Base-by-base conservation (phyloP, 2,797 vertebrate species). In the Ciconia nigra region DNA sequence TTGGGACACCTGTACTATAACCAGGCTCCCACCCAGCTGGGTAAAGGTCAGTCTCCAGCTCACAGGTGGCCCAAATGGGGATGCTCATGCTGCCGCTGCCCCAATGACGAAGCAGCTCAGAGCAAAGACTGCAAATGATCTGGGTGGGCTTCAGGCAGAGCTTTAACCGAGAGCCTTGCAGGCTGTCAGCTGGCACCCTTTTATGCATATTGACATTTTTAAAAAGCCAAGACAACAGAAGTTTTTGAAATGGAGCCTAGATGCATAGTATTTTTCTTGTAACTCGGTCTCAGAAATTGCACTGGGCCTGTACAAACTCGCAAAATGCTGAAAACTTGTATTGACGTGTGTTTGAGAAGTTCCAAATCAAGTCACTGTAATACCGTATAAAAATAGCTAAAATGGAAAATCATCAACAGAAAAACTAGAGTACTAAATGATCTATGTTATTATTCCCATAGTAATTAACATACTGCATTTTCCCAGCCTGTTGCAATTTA, bases 401-500 rank as follows among this genome's bases (percentile, higher is more conserved):
- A 97, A 97, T 97, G 95, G 95, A 97, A 97, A 96, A 97, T 91
- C 1, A n/a, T 95, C 95, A 93, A 71, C 84, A 95, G 84, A 97
- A 97, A 95, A 93, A 70, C 89, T 94, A 73, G 41, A 80, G 90
- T 73, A 92, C 81, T 91, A 97, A 97, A 97, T 93, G 95, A 96
- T 97, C 90, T 96, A 59, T 86, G 88, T 96, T 97, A 96, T 96
- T 97, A 95, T 94, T 97, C 96, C 96, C 96, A 93, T 37, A 94
- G 84, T 87, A 95, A 96, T 94, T 93, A 96, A 76, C 83, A 72
- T 74, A 73, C 62, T 91, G 91, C 93, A 70, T 96, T 95, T 98
- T 89, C 97, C 96, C 96, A 97, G 95, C 89, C 95, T 95, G 89
- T 94, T 96, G 89, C 93, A 91, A 96, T 97, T 97, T 97, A 98